Evolutionary conservation across 2,797 vertebrate species (phyloP).

Genomic region (Enteromius argenteus): DNA sequence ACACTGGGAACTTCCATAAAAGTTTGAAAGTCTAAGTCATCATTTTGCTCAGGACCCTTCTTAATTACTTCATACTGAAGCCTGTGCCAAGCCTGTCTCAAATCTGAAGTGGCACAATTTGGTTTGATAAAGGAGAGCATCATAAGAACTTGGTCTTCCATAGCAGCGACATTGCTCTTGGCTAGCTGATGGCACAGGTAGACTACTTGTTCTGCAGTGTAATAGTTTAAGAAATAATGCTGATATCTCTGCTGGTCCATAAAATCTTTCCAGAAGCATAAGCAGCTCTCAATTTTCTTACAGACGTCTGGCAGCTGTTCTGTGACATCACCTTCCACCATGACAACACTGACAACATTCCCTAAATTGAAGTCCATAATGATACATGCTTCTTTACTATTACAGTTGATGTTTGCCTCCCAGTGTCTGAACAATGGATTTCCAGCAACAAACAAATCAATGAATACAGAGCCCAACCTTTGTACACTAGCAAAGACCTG

Average conservation of each 20-base stretch:
- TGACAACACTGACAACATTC: conserved; percentile 66
- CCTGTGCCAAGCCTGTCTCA: conserved; percentile 71
- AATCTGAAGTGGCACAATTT: conserved; percentile 76
- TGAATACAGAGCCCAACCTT: conserved; percentile 87
- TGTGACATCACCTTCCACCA: conserved; percentile 74
- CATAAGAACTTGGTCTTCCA: conserved; percentile 82
- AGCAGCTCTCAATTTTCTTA: conserved; percentile 87
- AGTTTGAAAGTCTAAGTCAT: conserved; percentile 79
- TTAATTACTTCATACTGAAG: conserved; percentile 78
- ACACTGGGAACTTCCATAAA: conserved; percentile 67
- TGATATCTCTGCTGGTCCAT: conserved; percentile 82
- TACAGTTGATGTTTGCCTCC: conserved; percentile 82
- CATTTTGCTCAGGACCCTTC: conserved; percentile 68
- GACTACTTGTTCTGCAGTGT: conserved; percentile 93
- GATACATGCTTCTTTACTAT: conserved; percentile 66
- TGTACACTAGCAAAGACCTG: conserved; percentile 90
- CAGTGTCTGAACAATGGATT: conserved; percentile 91
- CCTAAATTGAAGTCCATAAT: conserved; percentile 82
- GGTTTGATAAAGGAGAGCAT: conserved; percentile 91
- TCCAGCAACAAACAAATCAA: conserved; percentile 87
- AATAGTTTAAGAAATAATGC: conserved; percentile 92
- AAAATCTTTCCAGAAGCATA: conserved; percentile 84
- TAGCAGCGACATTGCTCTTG: conserved; percentile 57
- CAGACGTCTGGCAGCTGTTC: conserved; percentile 84
- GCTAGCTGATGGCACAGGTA: conserved; percentile 84